Conservation (phyloP, 1,140 invertebrate species). For the Pygmarrhopalites habei region DNA sequence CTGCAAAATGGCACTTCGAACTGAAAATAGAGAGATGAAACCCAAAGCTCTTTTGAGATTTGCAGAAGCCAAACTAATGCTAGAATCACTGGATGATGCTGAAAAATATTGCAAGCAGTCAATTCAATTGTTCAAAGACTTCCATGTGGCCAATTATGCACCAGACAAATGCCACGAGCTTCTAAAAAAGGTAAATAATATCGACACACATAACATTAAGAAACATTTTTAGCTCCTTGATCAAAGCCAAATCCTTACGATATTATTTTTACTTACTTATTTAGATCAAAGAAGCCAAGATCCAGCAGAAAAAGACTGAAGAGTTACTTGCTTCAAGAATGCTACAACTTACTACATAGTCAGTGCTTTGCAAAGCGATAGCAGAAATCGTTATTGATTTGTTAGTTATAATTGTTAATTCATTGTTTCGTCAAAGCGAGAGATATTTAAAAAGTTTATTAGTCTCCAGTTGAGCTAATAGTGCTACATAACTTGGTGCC, state of each 20-base stretch:
- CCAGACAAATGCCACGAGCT: background rate
- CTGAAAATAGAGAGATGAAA: background rate
- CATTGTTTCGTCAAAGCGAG: no score
- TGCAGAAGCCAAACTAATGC: slow-evolving; percentile 12
- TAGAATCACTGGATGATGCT: background rate
- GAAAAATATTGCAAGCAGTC: background rate
- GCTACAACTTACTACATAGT: background rate
- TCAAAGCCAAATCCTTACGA: no score
- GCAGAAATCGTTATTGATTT: no score
- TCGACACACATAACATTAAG: background rate
- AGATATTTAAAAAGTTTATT: no score
- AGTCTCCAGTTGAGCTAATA: no score
- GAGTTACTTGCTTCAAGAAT: background rate
- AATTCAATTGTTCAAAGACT: background rate
- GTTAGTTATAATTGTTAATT: no score
- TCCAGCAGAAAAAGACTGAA: background rate
- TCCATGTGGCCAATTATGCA: no score
- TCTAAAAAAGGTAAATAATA: background rate
- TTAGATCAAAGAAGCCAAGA: background rate
- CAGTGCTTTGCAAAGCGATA: no score
- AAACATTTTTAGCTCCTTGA: background rate
- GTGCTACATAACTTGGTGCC: no score
- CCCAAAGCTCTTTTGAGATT: background rate
- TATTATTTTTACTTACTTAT: no score
- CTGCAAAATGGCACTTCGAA: background rate